These are phyloP conservation scores for Troglohyphantes excavatus DNA, from an alignment of 2,888 invertebrate species.

Conservation along the genomic window DNA sequence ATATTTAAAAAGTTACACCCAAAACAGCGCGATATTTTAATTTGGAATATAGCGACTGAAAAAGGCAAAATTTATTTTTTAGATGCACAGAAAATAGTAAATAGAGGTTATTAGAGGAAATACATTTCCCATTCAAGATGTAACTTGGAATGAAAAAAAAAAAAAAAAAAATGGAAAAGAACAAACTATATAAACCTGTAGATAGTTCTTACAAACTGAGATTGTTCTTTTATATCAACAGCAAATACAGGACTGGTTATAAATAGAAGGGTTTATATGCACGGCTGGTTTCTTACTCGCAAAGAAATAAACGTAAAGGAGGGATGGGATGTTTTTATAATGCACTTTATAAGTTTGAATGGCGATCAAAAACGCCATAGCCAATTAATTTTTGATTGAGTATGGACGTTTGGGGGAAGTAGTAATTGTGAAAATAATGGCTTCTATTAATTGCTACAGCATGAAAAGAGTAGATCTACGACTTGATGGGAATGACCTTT, in stretches of 20 bases:
- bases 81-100: too few relatives aligned
- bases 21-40: too few relatives aligned
- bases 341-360: background rate
- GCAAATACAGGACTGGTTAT: background rate
- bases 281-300: background rate
- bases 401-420: background rate
- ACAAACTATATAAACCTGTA: too few relatives aligned
- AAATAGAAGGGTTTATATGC: background rate
- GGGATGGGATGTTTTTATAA: background rate
- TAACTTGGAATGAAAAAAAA: too few relatives aligned
- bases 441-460: background rate
- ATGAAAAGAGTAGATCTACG: background rate
- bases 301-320: background rate
- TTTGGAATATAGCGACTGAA: too few relatives aligned
- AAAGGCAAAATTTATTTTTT: too few relatives aligned
- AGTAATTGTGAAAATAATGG: background rate
- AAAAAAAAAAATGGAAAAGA: too few relatives aligned
- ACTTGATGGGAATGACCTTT: background rate
- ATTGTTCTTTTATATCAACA: background rate
- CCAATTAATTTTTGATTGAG: conserved; percentile 3
- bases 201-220: background rate
- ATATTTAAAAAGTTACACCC: too few relatives aligned
- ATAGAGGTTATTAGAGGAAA: too few relatives aligned
- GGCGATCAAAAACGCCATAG: background rate
- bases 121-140: too few relatives aligned